Conservation (phyloP, 2,797 vertebrate species). For the Acipenser oxyrinchus region DNA sequence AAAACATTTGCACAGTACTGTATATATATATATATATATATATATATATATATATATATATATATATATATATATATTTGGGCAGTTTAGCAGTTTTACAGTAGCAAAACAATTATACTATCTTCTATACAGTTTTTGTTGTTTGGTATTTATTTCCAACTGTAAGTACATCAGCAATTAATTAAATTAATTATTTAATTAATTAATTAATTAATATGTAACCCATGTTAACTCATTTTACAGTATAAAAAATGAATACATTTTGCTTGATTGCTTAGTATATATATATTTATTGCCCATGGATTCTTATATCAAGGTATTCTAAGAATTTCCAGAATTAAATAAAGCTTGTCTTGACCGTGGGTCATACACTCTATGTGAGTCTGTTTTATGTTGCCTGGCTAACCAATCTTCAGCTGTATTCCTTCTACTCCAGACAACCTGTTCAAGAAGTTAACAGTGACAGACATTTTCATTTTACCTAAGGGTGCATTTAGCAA, state of each 20-base stretch:
- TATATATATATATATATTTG: not conserved
- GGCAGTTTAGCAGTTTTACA: too few relatives aligned
- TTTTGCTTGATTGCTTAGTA: not conserved
- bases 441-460: constrained; percentile 1
- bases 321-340: too few relatives aligned
- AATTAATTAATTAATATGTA: too few relatives aligned
- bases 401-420: not conserved
- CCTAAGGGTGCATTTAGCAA: constrained; percentile 5
- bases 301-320: too few relatives aligned
- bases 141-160: not conserved
- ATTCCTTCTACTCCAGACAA: not conserved
- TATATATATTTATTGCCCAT: too few relatives aligned
- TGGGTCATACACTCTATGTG: not conserved
- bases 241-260: not conserved
- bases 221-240: too few relatives aligned
- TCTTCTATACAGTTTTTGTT: too few relatives aligned
- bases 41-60: too few relatives aligned
- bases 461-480: constrained; percentile 4
- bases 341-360: not conserved
- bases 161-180: not conserved
- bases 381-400: not conserved
- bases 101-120: too few relatives aligned
- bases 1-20: too few relatives aligned
- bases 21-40: not conserved
- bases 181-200: too few relatives aligned